Evolutionary conservation across 2,113 vertebrate species (phyloP).

Genomic region (Corapipo altera): DNA sequence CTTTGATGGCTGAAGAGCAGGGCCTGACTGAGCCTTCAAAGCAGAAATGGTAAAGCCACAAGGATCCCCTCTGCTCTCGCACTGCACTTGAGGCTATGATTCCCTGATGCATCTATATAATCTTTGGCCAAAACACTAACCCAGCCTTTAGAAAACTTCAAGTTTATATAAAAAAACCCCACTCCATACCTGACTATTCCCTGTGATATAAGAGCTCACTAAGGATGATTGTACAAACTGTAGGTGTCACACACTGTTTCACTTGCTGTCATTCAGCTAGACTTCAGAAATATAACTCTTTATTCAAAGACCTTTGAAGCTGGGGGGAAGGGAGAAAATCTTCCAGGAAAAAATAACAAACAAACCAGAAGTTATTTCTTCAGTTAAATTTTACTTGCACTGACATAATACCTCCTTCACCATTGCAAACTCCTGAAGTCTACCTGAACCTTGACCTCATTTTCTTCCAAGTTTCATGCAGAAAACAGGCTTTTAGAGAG

Average conservation of each 20-base stretch:
- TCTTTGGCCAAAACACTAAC: background rate
- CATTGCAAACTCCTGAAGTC: background rate
- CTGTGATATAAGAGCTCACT: background rate
- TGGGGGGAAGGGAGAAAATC: background rate
- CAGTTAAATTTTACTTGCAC: conserved; percentile 19
- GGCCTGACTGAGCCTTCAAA: background rate
- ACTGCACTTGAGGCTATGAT: background rate
- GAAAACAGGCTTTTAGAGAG: background rate
- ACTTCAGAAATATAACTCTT: background rate
- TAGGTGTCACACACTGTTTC: background rate
- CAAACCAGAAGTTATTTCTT: background rate
- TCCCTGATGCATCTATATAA: background rate
- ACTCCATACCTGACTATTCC: background rate
- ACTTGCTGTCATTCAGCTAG: background rate
- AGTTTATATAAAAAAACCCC: background rate
- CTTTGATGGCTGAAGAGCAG: background rate
- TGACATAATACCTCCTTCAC: background rate
- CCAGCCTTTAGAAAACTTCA: background rate
- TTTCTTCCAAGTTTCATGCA: background rate
- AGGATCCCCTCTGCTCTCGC: background rate
- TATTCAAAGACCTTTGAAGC: background rate
- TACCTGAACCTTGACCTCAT: background rate
- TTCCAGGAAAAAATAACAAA: background rate
- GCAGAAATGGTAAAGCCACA: background rate
- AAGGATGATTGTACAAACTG: background rate